phyloP scores from a whole-genome alignment of 2,888 invertebrate genomes.

The Macrophya alboannulata region DNA sequence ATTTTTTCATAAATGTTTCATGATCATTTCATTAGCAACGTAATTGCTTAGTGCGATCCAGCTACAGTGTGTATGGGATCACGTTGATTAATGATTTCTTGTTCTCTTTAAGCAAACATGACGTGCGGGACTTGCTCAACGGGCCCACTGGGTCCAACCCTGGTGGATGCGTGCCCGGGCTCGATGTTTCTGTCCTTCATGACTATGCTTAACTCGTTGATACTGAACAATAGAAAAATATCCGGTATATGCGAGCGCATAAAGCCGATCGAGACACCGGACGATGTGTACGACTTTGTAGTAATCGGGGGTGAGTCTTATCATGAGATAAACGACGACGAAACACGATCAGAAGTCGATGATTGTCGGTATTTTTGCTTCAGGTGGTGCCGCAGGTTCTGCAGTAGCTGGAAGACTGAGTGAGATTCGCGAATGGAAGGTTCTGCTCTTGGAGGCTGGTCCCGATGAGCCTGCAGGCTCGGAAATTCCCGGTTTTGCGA shows the following conservation, averaged over 20 bases:
- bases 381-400: slow-evolving; percentile 85
- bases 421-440: slow-evolving; percentile 86
- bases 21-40: too few species aligned
- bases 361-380: background rate
- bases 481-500: slow-evolving; percentile 86
- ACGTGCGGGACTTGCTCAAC: slow-evolving; percentile 12
- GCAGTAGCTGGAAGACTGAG: slow-evolving; percentile 86
- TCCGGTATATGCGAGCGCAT: slow-evolving; percentile 82
- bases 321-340: too few species aligned
- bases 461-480: slow-evolving; percentile 86
- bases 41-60: too few species aligned
- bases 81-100: too few species aligned
- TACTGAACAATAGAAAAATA: slow-evolving; percentile 64
- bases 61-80: too few species aligned
- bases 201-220: slow-evolving; percentile 65
- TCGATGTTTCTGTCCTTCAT: slow-evolving; percentile 64
- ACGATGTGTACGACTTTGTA: slow-evolving; percentile 84
- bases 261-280: slow-evolving; percentile 75
- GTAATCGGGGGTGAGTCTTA: slow-evolving; percentile 82
- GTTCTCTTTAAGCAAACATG: background rate
- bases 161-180: slow-evolving; percentile 66
- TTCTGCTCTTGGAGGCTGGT: slow-evolving; percentile 87
- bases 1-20: too few species aligned
- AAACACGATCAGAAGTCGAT: background rate
- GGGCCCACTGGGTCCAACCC: slow-evolving; percentile 63